Evolutionary conservation across 2,888 invertebrate genomes (phyloP).

Genomic region (Myopa testacea): DNA sequence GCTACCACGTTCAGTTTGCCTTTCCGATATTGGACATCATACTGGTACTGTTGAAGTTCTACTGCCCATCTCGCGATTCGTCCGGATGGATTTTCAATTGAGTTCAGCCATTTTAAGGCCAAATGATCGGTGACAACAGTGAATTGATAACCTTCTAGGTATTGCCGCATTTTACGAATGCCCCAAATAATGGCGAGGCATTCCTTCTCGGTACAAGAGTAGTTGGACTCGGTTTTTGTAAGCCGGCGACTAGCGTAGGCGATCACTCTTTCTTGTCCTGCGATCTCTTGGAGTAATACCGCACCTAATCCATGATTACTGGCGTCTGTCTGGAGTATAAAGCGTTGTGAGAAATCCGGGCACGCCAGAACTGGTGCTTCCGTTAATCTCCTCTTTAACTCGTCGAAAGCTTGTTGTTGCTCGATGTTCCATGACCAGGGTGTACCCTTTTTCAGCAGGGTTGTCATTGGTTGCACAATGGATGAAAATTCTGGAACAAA

Average conservation of each 20-base stretch:
- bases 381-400: slow-evolving; percentile 3
- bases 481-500: too few relatives aligned
- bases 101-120: slow-evolving; percentile 35
- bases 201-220: too few relatives aligned
- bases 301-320: slow-evolving; percentile 15
- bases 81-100: slow-evolving; percentile 12
- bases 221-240: too few relatives aligned
- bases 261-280: slow-evolving; percentile 24
- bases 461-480: too few relatives aligned
- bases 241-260: slow-evolving; percentile 38
- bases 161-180: too few relatives aligned
- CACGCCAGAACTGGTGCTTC: neutral
- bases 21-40: too few relatives aligned
- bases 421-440: too few relatives aligned
- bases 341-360: neutral
- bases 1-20: too few relatives aligned
- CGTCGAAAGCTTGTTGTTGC: slow-evolving; percentile 15
- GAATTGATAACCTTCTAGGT: slow-evolving; percentile 35
- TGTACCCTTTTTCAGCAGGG: too few relatives aligned
- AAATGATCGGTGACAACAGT: slow-evolving; percentile 40
- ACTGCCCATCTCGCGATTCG: slow-evolving; percentile 18
- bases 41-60: slow-evolving; percentile 23
- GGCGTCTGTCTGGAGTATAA: slow-evolving; percentile 29
- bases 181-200: too few relatives aligned
- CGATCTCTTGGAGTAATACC: slow-evolving; percentile 28